These are phyloP conservation scores for Calliopsis andreniformis DNA, from an alignment of 1,140 invertebrate species.

Conservation along the genomic window DNA sequence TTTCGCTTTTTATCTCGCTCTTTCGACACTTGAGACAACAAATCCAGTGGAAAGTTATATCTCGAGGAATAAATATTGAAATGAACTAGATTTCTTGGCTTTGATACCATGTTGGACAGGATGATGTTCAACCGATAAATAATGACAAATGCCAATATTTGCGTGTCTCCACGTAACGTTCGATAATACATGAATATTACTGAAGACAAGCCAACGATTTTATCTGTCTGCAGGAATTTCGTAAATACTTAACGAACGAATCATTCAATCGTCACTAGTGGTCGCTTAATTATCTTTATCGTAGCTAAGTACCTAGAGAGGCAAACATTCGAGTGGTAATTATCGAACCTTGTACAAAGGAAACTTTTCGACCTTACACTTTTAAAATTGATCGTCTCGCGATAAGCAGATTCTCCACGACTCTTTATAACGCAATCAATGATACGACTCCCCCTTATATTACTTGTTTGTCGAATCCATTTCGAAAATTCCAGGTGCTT, in stretches of 20 bases:
- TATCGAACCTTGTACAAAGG: not conserved
- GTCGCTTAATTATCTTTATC: slow-evolving; percentile 18
- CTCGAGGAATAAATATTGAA: slow-evolving; percentile 24
- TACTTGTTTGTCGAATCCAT: too few species aligned
- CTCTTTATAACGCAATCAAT: not conserved
- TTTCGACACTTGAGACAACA: slow-evolving; percentile 38
- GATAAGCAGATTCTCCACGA: not conserved
- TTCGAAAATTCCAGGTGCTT: too few species aligned
- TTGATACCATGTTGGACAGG: too few species aligned
- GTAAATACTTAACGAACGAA: slow-evolving; percentile 18
- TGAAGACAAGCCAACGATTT: too few species aligned
- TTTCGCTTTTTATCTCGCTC: slow-evolving; percentile 1
- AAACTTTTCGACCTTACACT: not conserved
- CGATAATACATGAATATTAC: not conserved
- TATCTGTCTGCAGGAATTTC: slow-evolving; percentile 17
- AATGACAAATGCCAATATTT: not conserved
- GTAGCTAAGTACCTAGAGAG: too few species aligned
- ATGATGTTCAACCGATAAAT: not conserved
- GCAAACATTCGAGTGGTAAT: not conserved
- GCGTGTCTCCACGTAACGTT: not conserved
- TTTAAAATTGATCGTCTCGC: not conserved
- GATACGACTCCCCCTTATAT: too few species aligned
- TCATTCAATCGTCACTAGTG: not conserved
- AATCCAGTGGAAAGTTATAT: slow-evolving; percentile 33
- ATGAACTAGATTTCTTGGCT: not conserved